A percentile compares a stretch with the other conserved stretches of the same genome.
Evolutionary conservation across 2,113 vertebrate genomes (phyloP).

Genomic region (Charina bottae): DNA sequence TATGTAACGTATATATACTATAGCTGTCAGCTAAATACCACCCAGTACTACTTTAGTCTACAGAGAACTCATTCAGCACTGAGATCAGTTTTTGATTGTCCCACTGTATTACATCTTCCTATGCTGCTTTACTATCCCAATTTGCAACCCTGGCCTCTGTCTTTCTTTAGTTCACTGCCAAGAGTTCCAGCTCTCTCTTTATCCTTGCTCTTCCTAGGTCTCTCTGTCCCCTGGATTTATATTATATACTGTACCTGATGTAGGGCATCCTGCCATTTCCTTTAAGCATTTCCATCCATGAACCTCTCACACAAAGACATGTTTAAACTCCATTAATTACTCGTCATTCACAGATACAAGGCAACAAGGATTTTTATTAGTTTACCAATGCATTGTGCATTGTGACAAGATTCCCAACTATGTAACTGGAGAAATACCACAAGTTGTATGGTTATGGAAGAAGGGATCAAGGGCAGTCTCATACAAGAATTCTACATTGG

Average conservation of each 20-base stretch:
- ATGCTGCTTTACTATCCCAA: no score
- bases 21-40: no score
- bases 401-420: background rate
- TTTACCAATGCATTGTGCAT: background rate
- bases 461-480: background rate
- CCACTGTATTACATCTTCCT: no score
- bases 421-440: background rate
- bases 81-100: no score
- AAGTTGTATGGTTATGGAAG: background rate
- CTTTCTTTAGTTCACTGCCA: background rate
- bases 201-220: background rate
- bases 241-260: background rate
- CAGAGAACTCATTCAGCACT: no score
- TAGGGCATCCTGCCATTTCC: background rate
- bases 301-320: background rate
- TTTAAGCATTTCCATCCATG: background rate
- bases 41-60: no score
- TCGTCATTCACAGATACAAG: background rate
- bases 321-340: background rate
- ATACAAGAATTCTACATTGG: background rate
- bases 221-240: background rate
- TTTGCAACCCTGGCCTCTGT: background rate
- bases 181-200: background rate
- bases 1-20: no score
- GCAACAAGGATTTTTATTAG: background rate